Percentiles rank a stretch among this genome's conserved stretches.
Conservation (phyloP, 2,797 vertebrate genomes). For the Phataginus tricuspis region DNA sequence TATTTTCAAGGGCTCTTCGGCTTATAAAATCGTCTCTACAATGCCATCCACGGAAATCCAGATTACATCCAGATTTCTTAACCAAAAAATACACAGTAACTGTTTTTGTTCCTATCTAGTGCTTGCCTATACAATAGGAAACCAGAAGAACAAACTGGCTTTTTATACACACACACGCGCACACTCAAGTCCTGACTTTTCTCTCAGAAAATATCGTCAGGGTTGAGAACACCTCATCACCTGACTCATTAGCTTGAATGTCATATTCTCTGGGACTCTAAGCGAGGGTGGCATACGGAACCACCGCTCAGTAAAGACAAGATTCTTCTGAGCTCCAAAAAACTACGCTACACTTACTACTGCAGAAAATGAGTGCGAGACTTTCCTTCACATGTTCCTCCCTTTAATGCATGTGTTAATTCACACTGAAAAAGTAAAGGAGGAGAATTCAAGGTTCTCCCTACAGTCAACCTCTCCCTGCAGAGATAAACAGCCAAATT, state of each 20-base stretch:
- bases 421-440: not conserved
- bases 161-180: not conserved
- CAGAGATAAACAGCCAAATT: not conserved
- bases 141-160: not conserved
- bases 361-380: rapidly evolving
- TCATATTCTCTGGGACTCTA: not conserved
- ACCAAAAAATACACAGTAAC: not conserved
- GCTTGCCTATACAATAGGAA: not conserved
- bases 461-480: rapidly evolving
- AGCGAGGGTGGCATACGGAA: not conserved
- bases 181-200: not conserved
- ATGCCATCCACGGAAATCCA: not conserved
- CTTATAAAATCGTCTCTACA: not conserved
- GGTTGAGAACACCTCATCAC: not conserved
- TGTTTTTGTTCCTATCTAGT: not conserved
- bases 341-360: rapidly evolving
- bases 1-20: not conserved
- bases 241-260: rapidly evolving
- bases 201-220: not conserved
- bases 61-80: not conserved
- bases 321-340: not conserved
- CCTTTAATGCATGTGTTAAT: not conserved
- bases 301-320: not conserved
- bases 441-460: not conserved
- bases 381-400: not conserved